Conservation (phyloP, 2,888 invertebrate species). For the Gymnosoma rotundatum region DNA sequence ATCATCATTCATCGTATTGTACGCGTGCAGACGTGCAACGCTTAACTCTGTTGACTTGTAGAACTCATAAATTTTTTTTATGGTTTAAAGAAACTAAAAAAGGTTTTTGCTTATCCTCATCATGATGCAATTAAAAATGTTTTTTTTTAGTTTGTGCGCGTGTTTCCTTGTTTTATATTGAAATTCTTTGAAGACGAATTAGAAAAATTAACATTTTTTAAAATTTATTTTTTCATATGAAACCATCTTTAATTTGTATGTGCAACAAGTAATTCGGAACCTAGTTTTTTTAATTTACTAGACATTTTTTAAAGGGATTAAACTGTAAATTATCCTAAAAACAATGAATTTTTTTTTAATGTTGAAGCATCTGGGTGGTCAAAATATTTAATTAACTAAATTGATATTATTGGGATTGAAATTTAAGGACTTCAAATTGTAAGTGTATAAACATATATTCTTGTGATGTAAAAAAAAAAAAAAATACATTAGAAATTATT, state of each 20-base stretch:
- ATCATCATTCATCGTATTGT: conserved; percentile 41
- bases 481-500: too few species aligned
- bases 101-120: conserved; percentile 62
- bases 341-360: too few species aligned
- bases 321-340: too few species aligned
- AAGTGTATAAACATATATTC: too few species aligned
- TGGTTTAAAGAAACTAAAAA: conserved; percentile 38
- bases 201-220: conserved; percentile 37
- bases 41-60: conserved; percentile 14
- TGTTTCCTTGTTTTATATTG: conserved; percentile 45
- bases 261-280: not conserved
- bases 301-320: too few species aligned
- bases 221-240: conserved; percentile 48
- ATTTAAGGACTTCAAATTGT: too few species aligned
- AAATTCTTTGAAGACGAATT: conserved; percentile 37
- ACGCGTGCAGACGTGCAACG: conserved; percentile 49
- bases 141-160: conserved; percentile 27
- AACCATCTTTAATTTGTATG: conserved; percentile 39
- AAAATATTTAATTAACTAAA: too few species aligned
- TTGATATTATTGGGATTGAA: too few species aligned
- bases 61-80: conserved; percentile 69
- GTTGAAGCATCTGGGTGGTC: too few species aligned
- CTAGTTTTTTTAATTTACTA: too few species aligned
- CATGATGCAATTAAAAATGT: conserved; percentile 61
- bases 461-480: too few species aligned